These are phyloP conservation scores for Pachymerium ferrugineum DNA, from an alignment of 2,888 invertebrate species.

Conservation along the genomic window DNA sequence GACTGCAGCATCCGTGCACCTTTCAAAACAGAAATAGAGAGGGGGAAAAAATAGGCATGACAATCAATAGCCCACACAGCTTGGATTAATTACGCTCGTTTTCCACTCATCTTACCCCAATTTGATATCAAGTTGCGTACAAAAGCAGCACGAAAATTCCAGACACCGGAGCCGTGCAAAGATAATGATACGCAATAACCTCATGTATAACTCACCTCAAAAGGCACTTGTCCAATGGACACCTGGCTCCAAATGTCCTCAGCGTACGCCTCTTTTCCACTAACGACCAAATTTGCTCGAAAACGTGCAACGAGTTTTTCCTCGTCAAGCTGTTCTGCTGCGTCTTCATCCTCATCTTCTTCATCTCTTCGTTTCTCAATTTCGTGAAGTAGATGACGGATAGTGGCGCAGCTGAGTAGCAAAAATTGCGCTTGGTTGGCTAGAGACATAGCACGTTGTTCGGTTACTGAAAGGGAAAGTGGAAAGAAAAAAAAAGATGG, in stretches of 20 bases:
- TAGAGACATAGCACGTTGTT: constrained; percentile 54
- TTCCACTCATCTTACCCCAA: background rate
- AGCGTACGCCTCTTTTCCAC: constrained; percentile 63
- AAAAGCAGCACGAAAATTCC: background rate
- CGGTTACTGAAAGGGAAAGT: background rate
- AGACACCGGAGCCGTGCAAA: background rate
- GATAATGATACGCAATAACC: background rate
- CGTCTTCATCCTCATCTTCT: constrained; percentile 17
- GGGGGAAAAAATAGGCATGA: background rate
- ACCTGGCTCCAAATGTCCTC: constrained; percentile 68
- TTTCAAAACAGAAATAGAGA: constrained; percentile 42
- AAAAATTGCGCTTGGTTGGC: constrained; percentile 82
- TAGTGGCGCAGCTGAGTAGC: constrained; percentile 70
- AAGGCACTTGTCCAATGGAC: constrained; percentile 59
- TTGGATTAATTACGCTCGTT: constrained; percentile 9
- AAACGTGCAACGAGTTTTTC: constrained; percentile 69
- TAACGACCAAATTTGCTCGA: constrained; percentile 81
- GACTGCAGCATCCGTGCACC: constrained; percentile 72
- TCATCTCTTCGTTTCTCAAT: constrained; percentile 16
- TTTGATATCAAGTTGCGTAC: background rate
- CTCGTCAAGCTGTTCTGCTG: constrained; percentile 37
- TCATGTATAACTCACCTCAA: constrained; percentile 54
- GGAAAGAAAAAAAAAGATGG: too few species aligned
- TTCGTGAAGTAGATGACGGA: constrained; percentile 57
- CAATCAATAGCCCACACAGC: constrained; percentile 6